These are phyloP conservation scores for Lepilemur ruficaudatus DNA, from an alignment of 2,797 vertebrate genomes.

Conservation along the genomic window DNA sequence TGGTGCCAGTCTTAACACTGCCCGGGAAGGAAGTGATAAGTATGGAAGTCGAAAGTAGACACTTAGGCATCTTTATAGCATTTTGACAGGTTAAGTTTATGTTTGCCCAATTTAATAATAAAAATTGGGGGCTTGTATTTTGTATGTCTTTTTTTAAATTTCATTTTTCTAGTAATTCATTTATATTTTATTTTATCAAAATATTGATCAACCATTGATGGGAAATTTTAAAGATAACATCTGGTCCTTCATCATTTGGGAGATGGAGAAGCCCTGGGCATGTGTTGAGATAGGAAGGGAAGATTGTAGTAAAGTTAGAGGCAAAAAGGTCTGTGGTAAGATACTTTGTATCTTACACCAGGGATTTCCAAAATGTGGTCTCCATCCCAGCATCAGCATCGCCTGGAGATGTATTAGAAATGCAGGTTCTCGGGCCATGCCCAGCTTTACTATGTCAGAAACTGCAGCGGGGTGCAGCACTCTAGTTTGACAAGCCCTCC, in stretches of 20 bases:
- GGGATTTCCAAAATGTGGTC: not conserved
- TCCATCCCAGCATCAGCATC: not conserved
- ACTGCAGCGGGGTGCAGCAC: too few relatives aligned
- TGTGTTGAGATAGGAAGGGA: not conserved
- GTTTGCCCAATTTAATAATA: not conserved
- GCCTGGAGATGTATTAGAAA: not conserved
- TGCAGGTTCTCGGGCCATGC: not conserved
- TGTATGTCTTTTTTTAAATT: not conserved
- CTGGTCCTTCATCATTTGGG: not conserved
- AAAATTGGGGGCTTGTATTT: not conserved
- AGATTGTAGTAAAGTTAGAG: not conserved
- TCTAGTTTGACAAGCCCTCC: not conserved
- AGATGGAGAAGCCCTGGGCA: not conserved
- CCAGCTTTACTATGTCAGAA: not conserved
- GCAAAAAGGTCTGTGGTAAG: not conserved
- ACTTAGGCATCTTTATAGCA: not conserved
- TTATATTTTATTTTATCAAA: constrained; percentile 5
- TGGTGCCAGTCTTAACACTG: not conserved
- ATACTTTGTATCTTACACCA: not conserved
- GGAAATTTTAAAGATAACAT: not conserved
- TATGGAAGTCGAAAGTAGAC: not conserved
- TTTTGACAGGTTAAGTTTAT: not conserved
- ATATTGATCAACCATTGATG: not conserved
- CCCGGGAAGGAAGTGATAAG: not conserved
- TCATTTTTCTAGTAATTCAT: not conserved